A percentile compares a stretch with the other conserved stretches of the same genome.
Conservation (phyloP, 2,797 vertebrate genomes). For the Phoebastria nigripes region DNA sequence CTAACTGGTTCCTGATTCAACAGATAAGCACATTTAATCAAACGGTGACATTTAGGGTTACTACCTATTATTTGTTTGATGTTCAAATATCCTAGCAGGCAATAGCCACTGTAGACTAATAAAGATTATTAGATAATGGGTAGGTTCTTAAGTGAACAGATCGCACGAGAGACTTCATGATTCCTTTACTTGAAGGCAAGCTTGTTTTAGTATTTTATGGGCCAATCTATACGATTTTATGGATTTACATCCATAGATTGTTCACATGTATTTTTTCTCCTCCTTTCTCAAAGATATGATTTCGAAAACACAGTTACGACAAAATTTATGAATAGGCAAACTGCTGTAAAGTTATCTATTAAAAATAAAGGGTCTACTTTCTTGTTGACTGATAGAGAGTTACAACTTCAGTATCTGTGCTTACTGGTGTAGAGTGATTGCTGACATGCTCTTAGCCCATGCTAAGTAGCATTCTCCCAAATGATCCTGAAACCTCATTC, state of each 20-base stretch:
- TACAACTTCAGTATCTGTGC: not conserved
- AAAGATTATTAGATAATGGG: constrained; percentile 68
- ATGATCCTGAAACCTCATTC: not conserved
- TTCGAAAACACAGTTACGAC: not conserved
- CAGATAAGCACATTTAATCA: constrained; percentile 83
- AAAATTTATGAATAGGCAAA: not conserved
- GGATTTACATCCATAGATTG: constrained; percentile 18
- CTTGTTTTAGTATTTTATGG: constrained; percentile 13
- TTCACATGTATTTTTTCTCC: not conserved
- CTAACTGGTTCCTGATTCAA: constrained; percentile 75
- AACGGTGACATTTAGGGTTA: constrained; percentile 74
- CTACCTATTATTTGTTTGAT: constrained; percentile 72
- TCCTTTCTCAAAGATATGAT: not conserved
- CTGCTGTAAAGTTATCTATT: not conserved
- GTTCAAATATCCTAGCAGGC: constrained; percentile 71
- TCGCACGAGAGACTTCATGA: not conserved
- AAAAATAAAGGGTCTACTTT: not conserved
- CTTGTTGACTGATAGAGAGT: not conserved
- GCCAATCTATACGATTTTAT: not conserved
- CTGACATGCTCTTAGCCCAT: not conserved
- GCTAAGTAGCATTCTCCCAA: not conserved
- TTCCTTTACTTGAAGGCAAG: constrained; percentile 19
- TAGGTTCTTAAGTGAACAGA: constrained; percentile 53
- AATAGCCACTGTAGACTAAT: constrained; percentile 68
- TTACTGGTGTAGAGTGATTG: not conserved